Percentiles rank a stretch among this genome's conserved stretches.
These are phyloP conservation scores for Acleris cristana DNA, from an alignment of 2,888 invertebrate genomes.

Conservation along the genomic window DNA sequence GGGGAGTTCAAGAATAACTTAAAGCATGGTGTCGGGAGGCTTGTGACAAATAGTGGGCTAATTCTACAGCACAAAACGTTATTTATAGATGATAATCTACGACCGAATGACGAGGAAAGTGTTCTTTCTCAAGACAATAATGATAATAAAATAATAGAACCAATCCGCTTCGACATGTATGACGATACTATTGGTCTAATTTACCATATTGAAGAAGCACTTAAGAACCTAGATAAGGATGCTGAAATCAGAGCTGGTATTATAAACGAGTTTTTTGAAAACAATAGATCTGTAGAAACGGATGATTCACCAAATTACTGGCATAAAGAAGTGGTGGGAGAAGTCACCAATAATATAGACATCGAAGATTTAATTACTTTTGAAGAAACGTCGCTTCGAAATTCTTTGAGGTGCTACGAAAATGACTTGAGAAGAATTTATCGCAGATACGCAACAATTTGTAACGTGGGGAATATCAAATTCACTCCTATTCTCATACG, in stretches of 20 bases:
- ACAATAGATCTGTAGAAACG: slow-evolving; percentile 51
- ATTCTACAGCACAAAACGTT: slow-evolving; percentile 74
- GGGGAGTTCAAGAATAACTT: slow-evolving; percentile 82
- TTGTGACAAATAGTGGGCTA: slow-evolving; percentile 83
- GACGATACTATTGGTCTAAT: slow-evolving; percentile 70
- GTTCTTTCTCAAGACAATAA: slow-evolving; percentile 17
- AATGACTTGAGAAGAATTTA: slow-evolving; percentile 78
- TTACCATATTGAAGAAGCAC: slow-evolving; percentile 72
- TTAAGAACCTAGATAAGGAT: slow-evolving; percentile 65
- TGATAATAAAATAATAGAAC: slow-evolving; percentile 49
- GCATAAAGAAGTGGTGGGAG: slow-evolving; percentile 42
- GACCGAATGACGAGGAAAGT: slow-evolving; percentile 44
- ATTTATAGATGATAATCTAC: slow-evolving; percentile 80
- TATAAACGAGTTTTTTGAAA: slow-evolving; percentile 61
- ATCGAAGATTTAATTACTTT: slow-evolving; percentile 59
- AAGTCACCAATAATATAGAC: slow-evolving; percentile 36
- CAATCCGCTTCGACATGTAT: slow-evolving; percentile 59
- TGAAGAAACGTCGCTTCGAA: slow-evolving; percentile 74
- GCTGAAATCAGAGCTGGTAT: slow-evolving; percentile 56
- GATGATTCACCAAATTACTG: slow-evolving; percentile 21
- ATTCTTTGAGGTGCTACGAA: slow-evolving; percentile 75
- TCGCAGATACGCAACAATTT: slow-evolving; percentile 77
- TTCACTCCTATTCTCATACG: slow-evolving; percentile 77
- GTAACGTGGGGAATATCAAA: slow-evolving; percentile 61
- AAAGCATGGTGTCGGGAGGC: slow-evolving; percentile 82